Conservation (phyloP, 1,140 invertebrate genomes). For the Leptoteleia sp. region DNA sequence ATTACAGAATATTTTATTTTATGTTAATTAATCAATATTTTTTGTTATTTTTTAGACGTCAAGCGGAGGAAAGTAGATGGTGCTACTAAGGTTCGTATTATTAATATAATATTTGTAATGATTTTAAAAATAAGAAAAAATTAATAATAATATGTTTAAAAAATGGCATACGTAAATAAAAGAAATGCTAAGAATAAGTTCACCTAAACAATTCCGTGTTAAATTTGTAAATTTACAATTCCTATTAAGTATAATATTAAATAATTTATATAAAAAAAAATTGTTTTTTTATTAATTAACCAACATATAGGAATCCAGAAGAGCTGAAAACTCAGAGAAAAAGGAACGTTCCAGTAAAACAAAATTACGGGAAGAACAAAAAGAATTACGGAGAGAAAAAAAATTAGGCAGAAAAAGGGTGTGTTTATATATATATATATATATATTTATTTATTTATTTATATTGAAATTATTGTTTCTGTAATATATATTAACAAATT, state of each 20-base stretch:
- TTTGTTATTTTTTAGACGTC: conserved; percentile 81
- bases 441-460: not conserved
- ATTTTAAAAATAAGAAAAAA: conserved; percentile 13
- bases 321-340: conserved; percentile 83
- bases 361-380: conserved; percentile 85
- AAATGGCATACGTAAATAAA: no score
- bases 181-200: no score
- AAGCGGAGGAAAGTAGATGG: conserved; percentile 91
- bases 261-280: no score
- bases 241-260: no score
- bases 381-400: conserved; percentile 88
- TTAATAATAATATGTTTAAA: no score
- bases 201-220: no score
- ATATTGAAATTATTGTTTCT: no score
- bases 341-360: conserved; percentile 85
- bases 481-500: conserved; percentile 17
- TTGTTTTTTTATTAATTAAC: conserved; percentile 31
- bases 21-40: not conserved
- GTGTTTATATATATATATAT: no score
- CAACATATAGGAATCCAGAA: conserved; percentile 82
- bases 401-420: conserved; percentile 88
- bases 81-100: conserved; percentile 88
- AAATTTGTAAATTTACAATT: no score
- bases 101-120: no score
- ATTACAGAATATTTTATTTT: no score